Evolutionary conservation across 2,113 vertebrate genomes (phyloP).

Genomic region (Sphyrna mokarran): DNA sequence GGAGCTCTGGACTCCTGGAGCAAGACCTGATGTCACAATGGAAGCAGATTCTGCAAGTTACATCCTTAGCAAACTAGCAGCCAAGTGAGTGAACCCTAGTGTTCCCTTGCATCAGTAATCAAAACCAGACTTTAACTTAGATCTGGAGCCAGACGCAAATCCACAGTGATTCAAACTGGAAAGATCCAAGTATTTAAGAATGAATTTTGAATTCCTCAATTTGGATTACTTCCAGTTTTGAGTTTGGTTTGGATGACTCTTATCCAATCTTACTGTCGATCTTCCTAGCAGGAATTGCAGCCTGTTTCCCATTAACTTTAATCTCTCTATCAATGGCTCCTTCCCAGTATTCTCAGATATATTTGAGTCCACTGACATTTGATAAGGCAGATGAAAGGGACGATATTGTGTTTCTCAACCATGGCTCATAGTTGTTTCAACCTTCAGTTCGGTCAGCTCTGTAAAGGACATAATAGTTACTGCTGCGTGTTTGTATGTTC

Average conservation of each 20-base stretch:
- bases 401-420: constrained; percentile 5
- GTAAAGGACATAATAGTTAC: not conserved
- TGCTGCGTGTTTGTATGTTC: not conserved
- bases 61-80: not conserved
- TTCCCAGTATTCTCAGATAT: not conserved
- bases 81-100: not conserved
- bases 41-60: not conserved
- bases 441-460: not conserved
- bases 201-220: not conserved
- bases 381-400: not conserved
- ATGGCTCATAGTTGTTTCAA: not conserved
- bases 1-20: too few species aligned
- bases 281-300: not conserved
- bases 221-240: not conserved
- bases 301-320: constrained; percentile 5
- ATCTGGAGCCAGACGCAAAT: not conserved
- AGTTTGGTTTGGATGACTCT: not conserved
- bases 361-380: constrained; percentile 14
- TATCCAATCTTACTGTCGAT: not conserved
- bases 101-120: not conserved
- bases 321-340: not conserved
- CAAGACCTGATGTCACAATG: not conserved
- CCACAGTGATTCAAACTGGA: not conserved
- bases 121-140: not conserved
- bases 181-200: not conserved